Conservation (phyloP, 2,797 vertebrate species). For the Artibeus lituratus region DNA sequence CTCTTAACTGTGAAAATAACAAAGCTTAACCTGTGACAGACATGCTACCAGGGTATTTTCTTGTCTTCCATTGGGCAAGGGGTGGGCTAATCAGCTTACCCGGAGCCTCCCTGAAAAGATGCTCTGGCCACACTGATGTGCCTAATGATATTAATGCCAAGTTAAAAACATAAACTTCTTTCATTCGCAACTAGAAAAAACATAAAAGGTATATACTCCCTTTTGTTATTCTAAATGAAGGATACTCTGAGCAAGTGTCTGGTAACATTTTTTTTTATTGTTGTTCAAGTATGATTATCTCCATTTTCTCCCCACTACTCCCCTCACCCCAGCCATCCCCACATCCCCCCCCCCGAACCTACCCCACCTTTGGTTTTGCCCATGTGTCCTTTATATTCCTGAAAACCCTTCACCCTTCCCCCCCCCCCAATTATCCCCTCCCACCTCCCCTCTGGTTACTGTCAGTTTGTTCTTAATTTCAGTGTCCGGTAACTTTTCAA, state of each 20-base stretch:
- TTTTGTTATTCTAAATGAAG: neutral
- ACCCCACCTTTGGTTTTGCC: too few species aligned
- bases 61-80: neutral
- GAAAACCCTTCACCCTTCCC: too few species aligned
- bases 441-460: too few species aligned
- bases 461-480: too few species aligned
- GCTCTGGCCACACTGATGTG: neutral
- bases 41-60: neutral
- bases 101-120: neutral
- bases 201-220: neutral
- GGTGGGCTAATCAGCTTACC: too few species aligned
- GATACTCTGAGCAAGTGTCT: neutral
- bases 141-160: neutral
- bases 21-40: neutral
- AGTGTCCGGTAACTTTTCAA: neutral
- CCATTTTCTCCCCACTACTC: too few species aligned
- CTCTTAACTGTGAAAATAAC: neutral
- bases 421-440: too few species aligned
- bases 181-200: neutral
- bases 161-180: neutral
- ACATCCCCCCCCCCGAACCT: too few species aligned
- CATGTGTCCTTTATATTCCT: too few species aligned
- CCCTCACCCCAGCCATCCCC: too few species aligned
- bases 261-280: neutral
- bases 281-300: too few species aligned